These are phyloP conservation scores for Lamprologus tigripictilis DNA, from an alignment of 2,113 vertebrate genomes.

Conservation along the genomic window DNA sequence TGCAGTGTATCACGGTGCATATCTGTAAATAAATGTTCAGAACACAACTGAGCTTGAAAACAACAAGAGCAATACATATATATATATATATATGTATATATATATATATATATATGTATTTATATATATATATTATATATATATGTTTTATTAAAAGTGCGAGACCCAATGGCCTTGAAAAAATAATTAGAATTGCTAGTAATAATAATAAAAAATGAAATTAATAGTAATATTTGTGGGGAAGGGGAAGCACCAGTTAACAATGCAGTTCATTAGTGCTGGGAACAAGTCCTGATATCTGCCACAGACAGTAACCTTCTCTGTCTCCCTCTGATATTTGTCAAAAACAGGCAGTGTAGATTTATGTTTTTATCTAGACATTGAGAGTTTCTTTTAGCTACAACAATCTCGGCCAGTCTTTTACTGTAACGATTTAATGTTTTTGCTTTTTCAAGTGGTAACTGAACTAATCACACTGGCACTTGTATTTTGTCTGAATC, in stretches of 20 bases:
- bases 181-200: not conserved
- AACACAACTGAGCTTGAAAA: not conserved
- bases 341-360: not conserved
- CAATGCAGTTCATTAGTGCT: not conserved
- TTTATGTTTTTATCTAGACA: not conserved
- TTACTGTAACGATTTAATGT: not conserved
- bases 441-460: fast-evolving
- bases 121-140: no score
- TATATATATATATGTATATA: no score
- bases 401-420: not conserved
- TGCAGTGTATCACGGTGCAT: not conserved
- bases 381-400: not conserved
- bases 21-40: not conserved
- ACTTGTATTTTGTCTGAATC: not conserved
- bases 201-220: not conserved
- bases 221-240: not conserved
- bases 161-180: not conserved
- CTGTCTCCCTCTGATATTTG: not conserved
- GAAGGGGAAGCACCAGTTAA: not conserved
- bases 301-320: not conserved
- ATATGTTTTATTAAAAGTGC: not conserved
- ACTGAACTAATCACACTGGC: not conserved
- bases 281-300: not conserved
- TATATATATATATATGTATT: no score
- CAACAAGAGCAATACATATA: not conserved